Base-by-base conservation (phyloP, 2,113 vertebrate species). In the Mesembrinibis cayennensis region DNA sequence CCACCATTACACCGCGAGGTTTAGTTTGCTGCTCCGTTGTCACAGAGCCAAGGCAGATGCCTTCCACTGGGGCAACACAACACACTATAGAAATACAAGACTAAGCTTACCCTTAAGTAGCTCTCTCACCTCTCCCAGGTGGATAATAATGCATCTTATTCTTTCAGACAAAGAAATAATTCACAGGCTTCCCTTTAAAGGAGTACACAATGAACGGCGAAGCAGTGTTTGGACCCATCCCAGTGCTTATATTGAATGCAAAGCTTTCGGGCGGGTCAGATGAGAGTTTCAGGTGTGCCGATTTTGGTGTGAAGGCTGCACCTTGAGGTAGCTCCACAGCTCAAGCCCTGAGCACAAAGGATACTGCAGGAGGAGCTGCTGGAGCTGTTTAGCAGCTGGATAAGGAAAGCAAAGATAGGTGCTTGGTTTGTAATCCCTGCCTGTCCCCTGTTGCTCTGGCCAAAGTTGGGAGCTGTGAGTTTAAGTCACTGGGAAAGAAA, bases 241-340 rank as follows among this genome's bases (percentile, higher is more conserved):
- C 50, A 55, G 26, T 0, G 1, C 23, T 27, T 15, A 7, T 10
- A n/a, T 1, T 2, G 4, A 36, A 30, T 2, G 1, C 11, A 53
- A 91, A 82, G 20, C 9, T 50, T 74, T 74, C 19, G n/a, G 36
- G 30, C 18, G 55, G 7, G 4, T 32, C 19, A 45, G 18, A 29
- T 5, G 5, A 77, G 34, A 13, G 15, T 47, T 83, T 67, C 23
- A 27, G 32, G 22, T 8, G 8, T 38, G 29, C 22, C 10, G 25
- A 42, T 27, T 44, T 53, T 4, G 16, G 30, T 15, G 4, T 8
- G 25, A 85, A 80, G 26, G 34, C 47, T 67, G 53, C 6, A 29
- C 42, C 13, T 49, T 17, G 50, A 53, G 11, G 52, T 2, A 2
- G 30, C 19, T 52, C 13, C 32, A 19, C 17, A 38, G 21, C 29